A percentile compares a stretch with the other conserved stretches of the same genome.
Evolutionary conservation across 2,113 vertebrate genomes (phyloP).

Genomic region (Ailuropoda melanoleuca): DNA sequence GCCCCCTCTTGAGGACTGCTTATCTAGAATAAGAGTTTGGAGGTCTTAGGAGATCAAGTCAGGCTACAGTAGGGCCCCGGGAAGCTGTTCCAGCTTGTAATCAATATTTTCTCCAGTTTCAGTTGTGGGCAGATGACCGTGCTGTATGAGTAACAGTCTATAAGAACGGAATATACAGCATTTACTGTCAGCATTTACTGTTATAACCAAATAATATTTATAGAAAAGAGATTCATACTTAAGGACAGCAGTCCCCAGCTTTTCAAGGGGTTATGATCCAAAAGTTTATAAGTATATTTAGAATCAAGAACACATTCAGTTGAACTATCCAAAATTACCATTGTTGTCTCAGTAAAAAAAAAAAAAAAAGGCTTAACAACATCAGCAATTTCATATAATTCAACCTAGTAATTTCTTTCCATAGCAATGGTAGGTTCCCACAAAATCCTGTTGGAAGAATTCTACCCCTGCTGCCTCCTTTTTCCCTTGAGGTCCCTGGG

Average conservation of each 20-base stretch:
- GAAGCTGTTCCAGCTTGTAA: background rate
- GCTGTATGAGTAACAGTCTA: background rate
- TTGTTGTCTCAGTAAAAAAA: background rate
- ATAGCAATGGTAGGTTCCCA: background rate
- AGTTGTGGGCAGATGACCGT: background rate
- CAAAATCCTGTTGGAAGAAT: background rate
- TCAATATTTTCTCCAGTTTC: background rate
- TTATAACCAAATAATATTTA: background rate
- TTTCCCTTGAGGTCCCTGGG: background rate
- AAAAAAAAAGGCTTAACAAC: background rate
- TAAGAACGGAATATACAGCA: background rate
- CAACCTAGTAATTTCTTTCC: background rate
- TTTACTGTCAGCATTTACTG: background rate
- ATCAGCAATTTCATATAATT: background rate
- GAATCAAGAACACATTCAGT: background rate
- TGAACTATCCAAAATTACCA: background rate
- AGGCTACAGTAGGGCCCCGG: background rate
- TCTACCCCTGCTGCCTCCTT: background rate
- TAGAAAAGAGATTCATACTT: background rate
- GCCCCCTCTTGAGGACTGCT: background rate
- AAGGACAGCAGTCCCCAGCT: background rate
- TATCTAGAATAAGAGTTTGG: background rate
- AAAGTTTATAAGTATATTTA: background rate
- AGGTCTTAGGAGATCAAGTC: background rate
- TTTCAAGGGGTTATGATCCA: background rate